A percentile compares a stretch with the other conserved stretches of the same genome.
These are phyloP conservation scores for Plodia interpunctella DNA, from an alignment of 1,140 invertebrate species.

Conservation along the genomic window DNA sequence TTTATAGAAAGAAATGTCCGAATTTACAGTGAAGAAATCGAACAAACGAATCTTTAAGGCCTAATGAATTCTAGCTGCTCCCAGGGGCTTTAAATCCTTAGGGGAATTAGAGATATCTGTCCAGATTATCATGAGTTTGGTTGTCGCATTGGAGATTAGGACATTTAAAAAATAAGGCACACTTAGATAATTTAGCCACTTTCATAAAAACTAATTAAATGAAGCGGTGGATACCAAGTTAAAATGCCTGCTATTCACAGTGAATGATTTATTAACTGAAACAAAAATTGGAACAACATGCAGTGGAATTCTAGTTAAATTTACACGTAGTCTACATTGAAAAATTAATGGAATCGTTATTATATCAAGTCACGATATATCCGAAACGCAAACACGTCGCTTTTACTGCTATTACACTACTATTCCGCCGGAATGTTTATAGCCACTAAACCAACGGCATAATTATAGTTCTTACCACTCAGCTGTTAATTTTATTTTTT, in stretches of 20 bases:
- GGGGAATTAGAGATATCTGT: too few species aligned
- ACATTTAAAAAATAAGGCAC: too few species aligned
- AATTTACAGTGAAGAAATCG: background rate
- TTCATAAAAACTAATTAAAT: too few species aligned
- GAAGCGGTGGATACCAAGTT: too few species aligned
- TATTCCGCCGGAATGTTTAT: conserved; percentile 47
- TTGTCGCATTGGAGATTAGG: too few species aligned
- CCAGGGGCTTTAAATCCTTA: too few species aligned
- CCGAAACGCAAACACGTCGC: conserved; percentile 38
- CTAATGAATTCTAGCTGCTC: too few species aligned
- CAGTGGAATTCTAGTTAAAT: conserved; percentile 24
- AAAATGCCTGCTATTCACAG: background rate
- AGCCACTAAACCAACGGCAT: conserved; percentile 34
- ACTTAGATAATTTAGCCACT: too few species aligned
- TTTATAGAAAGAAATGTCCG: background rate
- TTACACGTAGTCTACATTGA: conserved; percentile 32
- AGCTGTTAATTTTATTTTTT: conserved; percentile 35
- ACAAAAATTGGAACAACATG: too few species aligned
- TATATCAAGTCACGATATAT: conserved; percentile 42
- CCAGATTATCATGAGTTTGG: too few species aligned
- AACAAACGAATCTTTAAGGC: too few species aligned
- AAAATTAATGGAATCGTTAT: conserved; percentile 53
- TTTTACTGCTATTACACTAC: conserved; percentile 37
- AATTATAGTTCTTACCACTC: conserved; percentile 47
- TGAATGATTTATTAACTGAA: background rate